Evolutionary conservation across 2,797 vertebrate genomes (phyloP).

Genomic region (Etheostoma nigrum): DNA sequence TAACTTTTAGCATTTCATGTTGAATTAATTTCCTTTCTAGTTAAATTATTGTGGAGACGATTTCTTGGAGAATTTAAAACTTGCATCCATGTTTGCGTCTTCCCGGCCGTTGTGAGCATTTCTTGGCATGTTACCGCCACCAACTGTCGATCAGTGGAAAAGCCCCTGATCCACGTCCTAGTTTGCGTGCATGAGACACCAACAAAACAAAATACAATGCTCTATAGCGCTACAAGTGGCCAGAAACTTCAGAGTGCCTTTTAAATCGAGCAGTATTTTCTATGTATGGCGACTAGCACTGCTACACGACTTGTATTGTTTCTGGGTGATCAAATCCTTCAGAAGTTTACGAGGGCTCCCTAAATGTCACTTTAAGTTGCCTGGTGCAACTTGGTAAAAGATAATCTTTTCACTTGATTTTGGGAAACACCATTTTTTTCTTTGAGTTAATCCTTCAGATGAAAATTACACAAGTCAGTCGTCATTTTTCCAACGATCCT

Average conservation of each 20-base stretch:
- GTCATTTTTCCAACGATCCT: background rate
- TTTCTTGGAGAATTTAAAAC: background rate
- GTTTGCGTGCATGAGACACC: too few species aligned
- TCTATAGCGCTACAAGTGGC: background rate
- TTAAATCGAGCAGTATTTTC: background rate
- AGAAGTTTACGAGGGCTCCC: background rate
- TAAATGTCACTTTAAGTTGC: background rate
- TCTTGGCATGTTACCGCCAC: background rate
- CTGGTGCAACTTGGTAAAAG: background rate
- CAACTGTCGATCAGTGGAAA: too few species aligned
- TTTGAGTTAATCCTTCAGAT: background rate
- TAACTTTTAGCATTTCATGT: background rate
- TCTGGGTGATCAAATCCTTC: background rate
- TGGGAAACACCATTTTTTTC: background rate
- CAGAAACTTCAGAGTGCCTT: background rate
- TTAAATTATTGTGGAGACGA: background rate
- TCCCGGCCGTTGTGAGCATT: background rate
- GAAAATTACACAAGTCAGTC: conserved; percentile 21
- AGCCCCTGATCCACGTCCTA: too few species aligned
- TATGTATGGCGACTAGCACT: background rate
- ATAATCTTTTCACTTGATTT: background rate
- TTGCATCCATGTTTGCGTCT: background rate
- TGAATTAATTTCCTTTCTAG: background rate
- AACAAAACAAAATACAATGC: too few species aligned
- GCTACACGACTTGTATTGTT: background rate